These are phyloP conservation scores for Caretta caretta DNA, from an alignment of 2,113 vertebrate genomes.

Conservation along the genomic window DNA sequence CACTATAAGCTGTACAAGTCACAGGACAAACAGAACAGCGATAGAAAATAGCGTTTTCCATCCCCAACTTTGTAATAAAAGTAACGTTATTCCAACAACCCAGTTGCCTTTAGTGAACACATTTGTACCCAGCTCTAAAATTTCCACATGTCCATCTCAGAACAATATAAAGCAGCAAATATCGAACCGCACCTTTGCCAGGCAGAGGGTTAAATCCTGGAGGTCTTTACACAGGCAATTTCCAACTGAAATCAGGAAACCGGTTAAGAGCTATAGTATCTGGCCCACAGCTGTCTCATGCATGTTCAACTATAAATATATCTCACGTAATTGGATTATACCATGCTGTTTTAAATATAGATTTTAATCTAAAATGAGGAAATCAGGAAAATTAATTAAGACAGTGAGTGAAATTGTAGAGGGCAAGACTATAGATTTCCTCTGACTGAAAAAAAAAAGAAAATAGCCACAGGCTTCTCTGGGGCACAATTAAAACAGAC, in stretches of 20 bases:
- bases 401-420: no score
- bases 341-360: background rate
- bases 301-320: accelerated
- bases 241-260: background rate
- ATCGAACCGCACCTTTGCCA: background rate
- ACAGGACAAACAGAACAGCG: background rate
- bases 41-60: background rate
- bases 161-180: background rate
- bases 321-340: background rate
- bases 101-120: background rate
- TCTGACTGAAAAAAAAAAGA: background rate
- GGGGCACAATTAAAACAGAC: background rate
- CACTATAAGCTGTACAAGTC: background rate
- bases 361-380: background rate
- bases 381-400: background rate
- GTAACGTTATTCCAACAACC: background rate
- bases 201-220: accelerated
- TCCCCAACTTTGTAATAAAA: background rate
- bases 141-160: background rate
- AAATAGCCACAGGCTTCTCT: background rate
- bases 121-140: background rate
- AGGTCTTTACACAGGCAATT: background rate
- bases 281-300: background rate
- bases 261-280: accelerated
- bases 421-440: no score